Evolutionary conservation across 2,797 vertebrate genomes (phyloP), one percentile per base, ranked within the genome.

Genomic region (Thamnophis elegans): DNA sequence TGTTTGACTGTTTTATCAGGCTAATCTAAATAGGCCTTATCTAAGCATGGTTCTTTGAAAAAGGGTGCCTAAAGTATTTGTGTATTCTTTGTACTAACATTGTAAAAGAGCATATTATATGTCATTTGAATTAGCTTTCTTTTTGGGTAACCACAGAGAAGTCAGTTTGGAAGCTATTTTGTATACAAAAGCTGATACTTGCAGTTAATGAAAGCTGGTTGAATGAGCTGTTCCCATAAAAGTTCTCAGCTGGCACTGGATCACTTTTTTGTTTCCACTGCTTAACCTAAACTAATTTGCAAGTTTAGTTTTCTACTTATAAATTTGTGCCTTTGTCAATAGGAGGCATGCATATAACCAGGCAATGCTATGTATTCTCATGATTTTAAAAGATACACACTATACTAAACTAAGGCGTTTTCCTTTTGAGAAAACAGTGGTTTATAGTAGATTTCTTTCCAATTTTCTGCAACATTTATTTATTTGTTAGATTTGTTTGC

Each of bases 61-160:
- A 62, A 88, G 68, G 32, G 16, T 78, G 68, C 18, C 18, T 78
- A 32, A 47, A 78, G 2, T 5, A 5, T 59, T 51, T 92, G 47
- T 5, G 68, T 73, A 51, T 78, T 20, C 22, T 86, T 22, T 68
- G 7, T 55, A 14, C 92, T 93, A 95, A 91, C 93, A 92, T 93
- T 91, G 90, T 73, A 93, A 91, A 92, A 94, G 11, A 90, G 7
- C 62, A 56, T 58, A 94, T 95, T 73, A 62, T 59, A 92, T 86
- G 56, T 91, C 90, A 92, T 95, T 95, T 94, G 91, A 89, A 94
- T 12, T 90, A 95, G 89, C 94, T 90, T 85, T 7, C 16, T 85
- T 89, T 92, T 87, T 92, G 94, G 92, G 47, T 73, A 87, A 60
- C 89, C 93, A 53, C 91, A 54, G 94, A 90, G 85, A 94, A 94